These are phyloP conservation scores for Achatina immaculata DNA, from an alignment of 1,140 invertebrate genomes.

Conservation along the genomic window DNA sequence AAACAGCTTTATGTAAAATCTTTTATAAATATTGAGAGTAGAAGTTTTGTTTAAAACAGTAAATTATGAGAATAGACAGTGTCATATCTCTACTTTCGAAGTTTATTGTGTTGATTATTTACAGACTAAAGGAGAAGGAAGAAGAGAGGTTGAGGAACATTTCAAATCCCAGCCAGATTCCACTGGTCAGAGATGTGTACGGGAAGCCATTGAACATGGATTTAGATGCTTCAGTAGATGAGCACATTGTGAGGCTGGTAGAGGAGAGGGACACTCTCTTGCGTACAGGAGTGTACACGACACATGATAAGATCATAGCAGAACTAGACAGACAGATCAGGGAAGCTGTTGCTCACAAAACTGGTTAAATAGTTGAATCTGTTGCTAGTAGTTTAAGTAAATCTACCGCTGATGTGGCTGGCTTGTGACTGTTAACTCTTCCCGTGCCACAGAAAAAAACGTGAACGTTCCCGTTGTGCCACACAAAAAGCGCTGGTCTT, in stretches of 20 bases:
- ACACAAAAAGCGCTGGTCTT: no score
- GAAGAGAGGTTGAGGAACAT: slow-evolving; percentile 56
- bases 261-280: slow-evolving; percentile 72
- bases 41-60: no score
- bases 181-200: slow-evolving; percentile 14
- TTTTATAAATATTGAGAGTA: no score
- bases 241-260: slow-evolving; percentile 69
- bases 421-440: no score
- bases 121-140: slow-evolving; percentile 60
- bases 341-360: slow-evolving; percentile 62
- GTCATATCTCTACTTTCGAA: no score
- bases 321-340: slow-evolving; percentile 71
- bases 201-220: slow-evolving; percentile 47
- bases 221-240: slow-evolving; percentile 60
- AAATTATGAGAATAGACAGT: no score
- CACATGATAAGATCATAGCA: slow-evolving; percentile 70
- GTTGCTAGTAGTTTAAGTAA: no score
- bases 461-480: no score
- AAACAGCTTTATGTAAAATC: no score
- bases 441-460: no score
- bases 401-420: no score
- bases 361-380: slow-evolving; percentile 39
- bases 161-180: slow-evolving; percentile 43
- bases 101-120: no score
- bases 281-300: slow-evolving; percentile 71